A percentile compares a stretch with the other conserved stretches of the same genome.
phyloP scores from a whole-genome alignment of 2,888 invertebrate genomes.

The Chydorus sphaericus region DNA sequence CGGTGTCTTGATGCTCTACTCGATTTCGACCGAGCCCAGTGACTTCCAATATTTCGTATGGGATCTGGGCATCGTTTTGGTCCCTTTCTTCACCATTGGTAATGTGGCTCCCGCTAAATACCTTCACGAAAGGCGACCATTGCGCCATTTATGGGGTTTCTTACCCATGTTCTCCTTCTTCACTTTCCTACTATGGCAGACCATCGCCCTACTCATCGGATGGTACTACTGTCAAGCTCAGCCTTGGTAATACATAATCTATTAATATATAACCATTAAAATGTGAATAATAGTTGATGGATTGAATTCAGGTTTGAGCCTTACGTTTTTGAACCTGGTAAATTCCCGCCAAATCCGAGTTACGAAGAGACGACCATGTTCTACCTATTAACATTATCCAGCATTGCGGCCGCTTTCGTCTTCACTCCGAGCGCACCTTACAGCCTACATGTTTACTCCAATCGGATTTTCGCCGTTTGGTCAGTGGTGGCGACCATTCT shows the following conservation, averaged over 20 bases:
- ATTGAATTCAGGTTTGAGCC: conserved; percentile 13
- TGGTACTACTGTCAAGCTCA: conserved; percentile 14
- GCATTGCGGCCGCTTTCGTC: conserved; percentile 11
- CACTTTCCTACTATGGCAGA: conserved; percentile 13
- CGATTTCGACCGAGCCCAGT: conserved; percentile 20
- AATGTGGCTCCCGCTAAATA: conserved; percentile 2
- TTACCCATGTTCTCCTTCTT: conserved; percentile 14
- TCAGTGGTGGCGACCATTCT: not conserved
- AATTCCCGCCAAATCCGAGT: conserved; percentile 9
- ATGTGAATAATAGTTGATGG: not conserved
- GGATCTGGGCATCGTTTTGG: not conserved
- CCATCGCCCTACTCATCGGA: conserved; percentile 6
- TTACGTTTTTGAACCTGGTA: conserved; percentile 8
- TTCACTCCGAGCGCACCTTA: conserved; percentile 14
- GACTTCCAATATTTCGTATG: conserved; percentile 14
- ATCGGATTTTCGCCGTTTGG: conserved; percentile 11
- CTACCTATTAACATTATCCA: not conserved
- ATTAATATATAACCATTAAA: not conserved
- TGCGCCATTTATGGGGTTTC: conserved; percentile 9
- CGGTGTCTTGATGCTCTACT: conserved; percentile 61
- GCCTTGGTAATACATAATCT: conserved; percentile 10
- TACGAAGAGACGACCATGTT: conserved; percentile 14
- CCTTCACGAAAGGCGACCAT: conserved; percentile 8
- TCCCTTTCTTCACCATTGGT: conserved; percentile 14
- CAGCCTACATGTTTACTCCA: not conserved